Evolutionary conservation across 2,797 vertebrate species (phyloP), one percentile per base, ranked within the genome.

Genomic region (Taeniopygia guttata): DNA sequence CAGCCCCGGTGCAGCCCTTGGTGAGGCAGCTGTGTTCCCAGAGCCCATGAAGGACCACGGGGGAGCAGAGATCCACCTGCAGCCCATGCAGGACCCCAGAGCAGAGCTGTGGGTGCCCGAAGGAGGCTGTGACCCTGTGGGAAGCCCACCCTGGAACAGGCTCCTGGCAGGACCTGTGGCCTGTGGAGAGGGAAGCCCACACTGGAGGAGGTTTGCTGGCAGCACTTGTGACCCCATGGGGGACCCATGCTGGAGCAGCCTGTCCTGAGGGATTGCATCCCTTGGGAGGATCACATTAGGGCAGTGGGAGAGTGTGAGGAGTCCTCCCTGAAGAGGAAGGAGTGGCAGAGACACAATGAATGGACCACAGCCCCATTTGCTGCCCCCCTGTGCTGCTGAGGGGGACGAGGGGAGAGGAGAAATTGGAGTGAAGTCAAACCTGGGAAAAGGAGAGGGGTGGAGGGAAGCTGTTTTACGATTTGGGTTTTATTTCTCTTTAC

Each of bases 121-220:
- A 26, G 21, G 27, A 49, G 43, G 36, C 21, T 55, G 58, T 48
- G 58, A 36, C 21, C 5, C 18, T 11, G 11, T 29, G 38, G 59
- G 32, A 66, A 73, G 45, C 9, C 27, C 0, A 0, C 0, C 0
- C 11, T 73, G 75, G 45, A 51, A 8, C 43, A 64, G 43, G 51
- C 15, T 49, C 26, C 42, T 32, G 66, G 49, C 42, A 70, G 43
- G 36, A 51, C 4, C 27, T n/a, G 51, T 43, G n/a, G 32, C 21
- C 32, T 15, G 1, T 4, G 7, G 19, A 42, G 54, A 67, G 22
- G 72, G 36, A 27, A 56, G 21, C 30, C 42, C 21, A 23, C 17
- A 10, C 16, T 11, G 34, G 27, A 40, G 34, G 16, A 45, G 23
- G 11, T n/a, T 40, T 32, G 21, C 25, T 56, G 59, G 36, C 25